Percentiles rank a stretch among this genome's conserved stretches.
phyloP scores from a whole-genome alignment of 2,797 vertebrate species.

The Oophaga sylvatica region DNA sequence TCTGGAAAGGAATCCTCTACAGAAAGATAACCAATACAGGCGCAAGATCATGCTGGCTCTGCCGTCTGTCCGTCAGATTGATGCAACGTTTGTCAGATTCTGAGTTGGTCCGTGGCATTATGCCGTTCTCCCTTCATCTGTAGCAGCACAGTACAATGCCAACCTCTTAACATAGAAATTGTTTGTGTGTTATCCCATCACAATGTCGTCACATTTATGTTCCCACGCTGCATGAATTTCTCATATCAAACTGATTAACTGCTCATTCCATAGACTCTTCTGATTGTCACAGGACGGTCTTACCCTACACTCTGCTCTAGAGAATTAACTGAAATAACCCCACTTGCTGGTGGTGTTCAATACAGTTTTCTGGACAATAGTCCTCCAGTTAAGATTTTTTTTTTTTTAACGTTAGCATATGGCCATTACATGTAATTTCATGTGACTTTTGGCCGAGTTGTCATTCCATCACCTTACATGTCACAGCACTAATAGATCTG shows the following conservation, averaged over 20 bases:
- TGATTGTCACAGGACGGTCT: slow-evolving; percentile 31
- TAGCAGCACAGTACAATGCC: slow-evolving; percentile 42
- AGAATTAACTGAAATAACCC: neutral
- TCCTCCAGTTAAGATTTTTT: slow-evolving; percentile 28
- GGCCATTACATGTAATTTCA: neutral
- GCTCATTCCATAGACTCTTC: slow-evolving; percentile 4
- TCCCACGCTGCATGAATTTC: slow-evolving; percentile 37
- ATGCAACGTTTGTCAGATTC: slow-evolving; percentile 96
- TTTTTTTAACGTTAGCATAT: slow-evolving; percentile 22
- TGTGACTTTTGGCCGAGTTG: neutral
- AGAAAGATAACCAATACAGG: slow-evolving; percentile 96
- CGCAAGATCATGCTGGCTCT: slow-evolving; percentile 97
- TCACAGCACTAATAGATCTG: neutral
- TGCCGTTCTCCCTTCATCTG: neutral
- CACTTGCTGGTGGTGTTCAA: neutral
- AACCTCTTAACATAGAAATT: slow-evolving; percentile 14
- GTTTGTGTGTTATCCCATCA: slow-evolving; percentile 10
- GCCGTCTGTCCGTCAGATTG: slow-evolving; percentile 93
- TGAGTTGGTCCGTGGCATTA: slow-evolving; percentile 70
- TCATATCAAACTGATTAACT: slow-evolving; percentile 5
- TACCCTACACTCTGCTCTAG: neutral
- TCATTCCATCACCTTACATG: slow-evolving; percentile 26
- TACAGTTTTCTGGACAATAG: slow-evolving; percentile 33
- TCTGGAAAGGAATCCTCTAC: slow-evolving; percentile 93
- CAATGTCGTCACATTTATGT: slow-evolving; percentile 9